Evolutionary conservation across 1,140 invertebrate genomes (phyloP).

Genomic region (Coptotermes formosanus): DNA sequence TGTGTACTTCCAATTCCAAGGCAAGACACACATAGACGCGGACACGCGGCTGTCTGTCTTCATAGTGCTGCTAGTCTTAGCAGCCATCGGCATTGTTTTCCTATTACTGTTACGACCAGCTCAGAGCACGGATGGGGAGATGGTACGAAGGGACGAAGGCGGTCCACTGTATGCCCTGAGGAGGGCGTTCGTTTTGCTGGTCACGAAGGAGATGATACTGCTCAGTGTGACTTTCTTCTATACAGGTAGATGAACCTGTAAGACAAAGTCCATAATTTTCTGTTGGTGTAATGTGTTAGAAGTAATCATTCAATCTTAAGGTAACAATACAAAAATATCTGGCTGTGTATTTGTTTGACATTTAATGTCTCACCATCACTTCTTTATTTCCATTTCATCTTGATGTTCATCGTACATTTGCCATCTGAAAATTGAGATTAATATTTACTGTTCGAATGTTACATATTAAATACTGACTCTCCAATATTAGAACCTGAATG

Average conservation of each 20-base stretch:
- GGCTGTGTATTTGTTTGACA: too few species aligned
- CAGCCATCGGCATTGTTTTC: slow-evolving; percentile 65
- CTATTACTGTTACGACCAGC: slow-evolving; percentile 62
- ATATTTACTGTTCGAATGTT: too few species aligned
- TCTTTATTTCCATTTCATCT: too few species aligned
- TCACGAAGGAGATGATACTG: slow-evolving; percentile 80
- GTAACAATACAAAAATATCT: too few species aligned
- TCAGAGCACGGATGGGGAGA: slow-evolving; percentile 52
- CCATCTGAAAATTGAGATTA: too few species aligned
- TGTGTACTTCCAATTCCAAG: slow-evolving; percentile 87
- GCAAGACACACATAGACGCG: slow-evolving; percentile 61
- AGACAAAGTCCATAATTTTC: too few species aligned
- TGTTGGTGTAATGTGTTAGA: too few species aligned
- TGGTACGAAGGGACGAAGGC: slow-evolving; percentile 53
- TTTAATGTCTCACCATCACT: too few species aligned
- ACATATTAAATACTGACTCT: too few species aligned
- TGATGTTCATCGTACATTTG: too few species aligned
- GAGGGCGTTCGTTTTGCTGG: slow-evolving; percentile 72
- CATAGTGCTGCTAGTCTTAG: slow-evolving; percentile 65
- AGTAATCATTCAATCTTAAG: too few species aligned
- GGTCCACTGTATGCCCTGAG: slow-evolving; percentile 65
- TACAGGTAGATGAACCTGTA: slow-evolving; percentile 60
- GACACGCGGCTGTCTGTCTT: slow-evolving; percentile 71
- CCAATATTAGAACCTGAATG: too few species aligned
- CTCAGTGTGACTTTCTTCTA: slow-evolving; percentile 86